These are phyloP conservation scores for Picus viridis DNA, from an alignment of 2,797 vertebrate genomes.

Conservation along the genomic window DNA sequence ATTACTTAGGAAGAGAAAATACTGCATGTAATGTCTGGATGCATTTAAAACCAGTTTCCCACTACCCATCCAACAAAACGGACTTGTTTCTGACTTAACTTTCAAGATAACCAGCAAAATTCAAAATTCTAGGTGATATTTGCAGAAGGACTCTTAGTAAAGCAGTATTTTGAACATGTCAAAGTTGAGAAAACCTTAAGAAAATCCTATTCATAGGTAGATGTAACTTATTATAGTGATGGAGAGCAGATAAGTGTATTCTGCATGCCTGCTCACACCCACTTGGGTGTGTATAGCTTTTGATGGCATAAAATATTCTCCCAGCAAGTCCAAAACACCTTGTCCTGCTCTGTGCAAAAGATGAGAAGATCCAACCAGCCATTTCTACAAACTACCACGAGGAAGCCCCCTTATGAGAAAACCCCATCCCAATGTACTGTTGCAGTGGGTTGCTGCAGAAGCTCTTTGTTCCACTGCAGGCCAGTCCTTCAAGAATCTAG, in stretches of 20 bases:
- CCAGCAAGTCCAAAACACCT: neutral
- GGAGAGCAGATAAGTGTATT: neutral
- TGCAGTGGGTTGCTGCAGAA: neutral
- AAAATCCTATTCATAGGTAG: neutral
- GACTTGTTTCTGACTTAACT: neutral
- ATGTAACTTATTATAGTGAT: neutral
- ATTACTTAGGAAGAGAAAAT: neutral
- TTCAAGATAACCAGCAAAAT: neutral
- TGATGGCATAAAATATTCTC: neutral
- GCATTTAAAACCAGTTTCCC: neutral
- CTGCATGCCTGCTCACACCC: neutral
- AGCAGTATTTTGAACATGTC: neutral
- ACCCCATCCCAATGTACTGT: neutral
- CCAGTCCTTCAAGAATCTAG: constrained; percentile 44
- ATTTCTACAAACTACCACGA: neutral
- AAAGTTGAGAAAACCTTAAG: neutral
- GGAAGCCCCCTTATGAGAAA: neutral
- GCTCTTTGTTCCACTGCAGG: constrained; percentile 28
- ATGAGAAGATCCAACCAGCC: neutral
- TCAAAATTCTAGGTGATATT: neutral
- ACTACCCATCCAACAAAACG: neutral
- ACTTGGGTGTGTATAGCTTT: rapidly evolving
- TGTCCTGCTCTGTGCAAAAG: neutral
- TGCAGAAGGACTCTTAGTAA: neutral
- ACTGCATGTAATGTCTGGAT: neutral